Percentiles rank a stretch among this genome's conserved stretches.
Evolutionary conservation across 1,140 invertebrate species (phyloP).

Genomic region (Bombus ignitus): DNA sequence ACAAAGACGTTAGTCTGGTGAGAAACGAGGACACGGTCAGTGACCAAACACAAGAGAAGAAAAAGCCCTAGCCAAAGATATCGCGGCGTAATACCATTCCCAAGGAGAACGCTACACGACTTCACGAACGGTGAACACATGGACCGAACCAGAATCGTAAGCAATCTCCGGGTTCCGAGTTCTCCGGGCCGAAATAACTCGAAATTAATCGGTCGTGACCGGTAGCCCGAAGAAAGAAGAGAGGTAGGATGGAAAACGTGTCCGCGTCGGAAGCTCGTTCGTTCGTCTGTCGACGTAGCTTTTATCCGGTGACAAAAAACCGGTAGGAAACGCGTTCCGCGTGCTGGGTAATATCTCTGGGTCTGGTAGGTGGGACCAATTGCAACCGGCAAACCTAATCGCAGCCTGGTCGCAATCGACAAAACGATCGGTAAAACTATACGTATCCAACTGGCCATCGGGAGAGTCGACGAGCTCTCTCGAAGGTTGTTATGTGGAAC

Average conservation of each 20-base stretch:
- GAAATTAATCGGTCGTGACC: slow-evolving; percentile 37
- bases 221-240: too few species aligned
- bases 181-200: slow-evolving; percentile 9
- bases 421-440: slow-evolving; percentile 55
- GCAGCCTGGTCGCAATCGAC: slow-evolving; percentile 30
- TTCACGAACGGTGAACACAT: neutral
- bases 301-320: slow-evolving; percentile 13
- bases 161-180: neutral
- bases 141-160: neutral
- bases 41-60: neutral
- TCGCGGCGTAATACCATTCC: neutral
- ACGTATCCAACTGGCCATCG: slow-evolving; percentile 36
- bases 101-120: neutral
- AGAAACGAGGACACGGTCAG: neutral
- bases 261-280: slow-evolving; percentile 5
- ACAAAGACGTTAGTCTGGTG: neutral
- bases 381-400: slow-evolving; percentile 43
- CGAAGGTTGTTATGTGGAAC: slow-evolving; percentile 61
- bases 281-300: neutral
- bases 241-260: slow-evolving; percentile 11
- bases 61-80: neutral
- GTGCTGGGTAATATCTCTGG: slow-evolving; percentile 26
- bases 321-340: neutral
- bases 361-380: slow-evolving; percentile 44
- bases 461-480: slow-evolving; percentile 11